Percentiles rank a stretch among this genome's conserved stretches.
phyloP scores from a whole-genome alignment of 2,888 invertebrate genomes.

The Nephrocerus scutellatus region DNA sequence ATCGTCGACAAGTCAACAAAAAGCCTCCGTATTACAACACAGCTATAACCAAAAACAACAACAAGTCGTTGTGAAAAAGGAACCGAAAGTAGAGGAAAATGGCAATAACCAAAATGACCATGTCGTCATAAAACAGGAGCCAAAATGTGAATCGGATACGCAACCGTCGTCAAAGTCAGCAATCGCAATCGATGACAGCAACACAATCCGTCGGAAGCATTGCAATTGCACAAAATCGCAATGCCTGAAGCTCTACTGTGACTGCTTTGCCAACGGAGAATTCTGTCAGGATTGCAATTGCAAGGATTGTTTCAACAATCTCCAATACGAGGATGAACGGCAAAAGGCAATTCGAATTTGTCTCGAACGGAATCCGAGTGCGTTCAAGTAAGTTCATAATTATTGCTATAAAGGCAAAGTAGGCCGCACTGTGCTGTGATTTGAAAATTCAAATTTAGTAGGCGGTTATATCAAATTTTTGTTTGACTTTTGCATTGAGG shows the following conservation, averaged over 20 bases:
- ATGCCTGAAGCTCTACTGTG: constrained; percentile 97
- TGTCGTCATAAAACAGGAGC: too few species aligned
- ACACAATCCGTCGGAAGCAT: constrained; percentile 65
- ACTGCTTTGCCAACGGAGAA: constrained; percentile 99
- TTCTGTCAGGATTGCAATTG: constrained; percentile 98
- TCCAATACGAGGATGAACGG: constrained; percentile 89
- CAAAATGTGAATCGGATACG: background rate
- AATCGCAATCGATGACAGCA: too few species aligned
- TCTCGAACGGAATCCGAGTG: constrained; percentile 93
- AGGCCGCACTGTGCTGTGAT: too few species aligned
- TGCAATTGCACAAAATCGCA: constrained; percentile 99
- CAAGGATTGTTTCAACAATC: constrained; percentile 92
- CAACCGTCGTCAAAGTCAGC: background rate
- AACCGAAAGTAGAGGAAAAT: constrained; percentile 25
- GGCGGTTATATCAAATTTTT: background rate
- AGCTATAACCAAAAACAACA: too few species aligned
- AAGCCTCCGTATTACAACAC: too few species aligned
- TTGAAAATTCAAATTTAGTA: background rate
- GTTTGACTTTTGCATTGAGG: constrained; percentile 2
- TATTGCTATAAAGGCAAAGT: too few species aligned
- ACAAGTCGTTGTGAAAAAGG: constrained; percentile 18
- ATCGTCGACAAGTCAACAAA: too few species aligned
- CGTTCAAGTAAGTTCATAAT: constrained; percentile 62
- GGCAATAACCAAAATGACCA: background rate
- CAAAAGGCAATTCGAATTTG: constrained; percentile 91